Evolutionary conservation across 53 echinoderm and acorn worm genomes (phyloP).

Genomic region (Holothuria leucospilota): DNA sequence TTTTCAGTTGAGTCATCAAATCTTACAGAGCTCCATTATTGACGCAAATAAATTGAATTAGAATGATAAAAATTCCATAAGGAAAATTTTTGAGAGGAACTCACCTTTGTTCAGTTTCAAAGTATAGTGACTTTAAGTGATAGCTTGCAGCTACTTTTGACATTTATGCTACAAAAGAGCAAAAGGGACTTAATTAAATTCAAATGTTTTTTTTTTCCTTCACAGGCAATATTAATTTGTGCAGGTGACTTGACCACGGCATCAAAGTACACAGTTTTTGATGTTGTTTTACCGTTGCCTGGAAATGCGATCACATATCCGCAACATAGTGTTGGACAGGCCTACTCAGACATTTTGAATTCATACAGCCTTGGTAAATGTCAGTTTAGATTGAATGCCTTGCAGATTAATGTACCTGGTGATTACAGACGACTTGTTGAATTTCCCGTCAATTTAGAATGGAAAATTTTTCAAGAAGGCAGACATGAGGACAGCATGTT

Average conservation of each 20-base stretch:
- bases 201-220: not conserved
- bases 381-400: constrained; percentile 68
- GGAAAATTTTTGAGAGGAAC: too few species aligned
- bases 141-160: too few species aligned
- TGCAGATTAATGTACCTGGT: constrained; percentile 86
- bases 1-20: too few species aligned
- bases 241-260: constrained; percentile 52
- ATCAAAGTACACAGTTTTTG: constrained; percentile 53
- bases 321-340: constrained; percentile 55
- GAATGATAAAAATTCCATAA: too few species aligned
- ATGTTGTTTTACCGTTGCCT: constrained; percentile 88
- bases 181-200: too few species aligned
- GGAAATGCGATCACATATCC: constrained; percentile 88
- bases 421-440: constrained; percentile 78
- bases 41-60: too few species aligned
- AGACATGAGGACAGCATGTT: not conserved
- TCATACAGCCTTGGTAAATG: constrained; percentile 57
- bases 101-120: too few species aligned
- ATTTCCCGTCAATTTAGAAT: constrained; percentile 56
- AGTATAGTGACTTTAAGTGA: not conserved
- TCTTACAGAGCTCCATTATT: too few species aligned
- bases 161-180: not conserved
- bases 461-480: constrained; percentile 21
- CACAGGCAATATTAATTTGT: constrained; percentile 66
- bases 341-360: constrained; percentile 63